Evolutionary conservation across 2,888 invertebrate species (phyloP), one percentile per base, ranked within the genome.

Genomic region (Ichneumoninae sp.): DNA sequence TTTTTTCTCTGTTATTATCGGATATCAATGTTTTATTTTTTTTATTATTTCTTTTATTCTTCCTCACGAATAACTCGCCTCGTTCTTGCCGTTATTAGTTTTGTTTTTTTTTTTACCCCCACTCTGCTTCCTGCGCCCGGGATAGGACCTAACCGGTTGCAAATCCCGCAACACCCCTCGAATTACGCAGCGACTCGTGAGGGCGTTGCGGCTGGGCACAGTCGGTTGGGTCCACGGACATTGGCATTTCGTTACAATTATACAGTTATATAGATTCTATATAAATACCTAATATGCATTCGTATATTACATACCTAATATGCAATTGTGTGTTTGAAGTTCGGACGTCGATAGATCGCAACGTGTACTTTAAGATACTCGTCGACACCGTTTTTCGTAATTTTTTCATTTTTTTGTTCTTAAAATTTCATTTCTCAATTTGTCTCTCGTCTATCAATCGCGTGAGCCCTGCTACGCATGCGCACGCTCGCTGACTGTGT

Each of bases 271-370:
- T 93, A 93, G 92, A 93, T 93, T 93, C 93, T 93, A 93, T 93
- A 93, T 93, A 93, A 93, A 93, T 93, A 93, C 91, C 92, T 93
- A 93, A 91, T 93, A 93, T 93, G 92, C 91, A 91, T 91, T 93
- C 91, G 89, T 92, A 91, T 92, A 92, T 92, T 93, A 93, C 93
- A 93, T 93, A 93, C 90, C 93, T 93, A 93, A 91, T 91, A 93
- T 93, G 93, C 91, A 91, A 92, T 92, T 91, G 91, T 91, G 91
- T 91, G 80, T 78, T 89, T 92, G 90, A 88, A 92, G 91, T 90
- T 92, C 90, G 89, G 88, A 90, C 91, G 90, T 91, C 91, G 92
- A 89, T 90, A 89, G 84, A 91, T 92, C 91, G 90, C 90, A 89
- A 91, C 89, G 89, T 89, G 89, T 89, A 65, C 60, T 80, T 60